phyloP scores from a whole-genome alignment of 2,888 invertebrate genomes.

The Pollenia griseotomentosa region DNA sequence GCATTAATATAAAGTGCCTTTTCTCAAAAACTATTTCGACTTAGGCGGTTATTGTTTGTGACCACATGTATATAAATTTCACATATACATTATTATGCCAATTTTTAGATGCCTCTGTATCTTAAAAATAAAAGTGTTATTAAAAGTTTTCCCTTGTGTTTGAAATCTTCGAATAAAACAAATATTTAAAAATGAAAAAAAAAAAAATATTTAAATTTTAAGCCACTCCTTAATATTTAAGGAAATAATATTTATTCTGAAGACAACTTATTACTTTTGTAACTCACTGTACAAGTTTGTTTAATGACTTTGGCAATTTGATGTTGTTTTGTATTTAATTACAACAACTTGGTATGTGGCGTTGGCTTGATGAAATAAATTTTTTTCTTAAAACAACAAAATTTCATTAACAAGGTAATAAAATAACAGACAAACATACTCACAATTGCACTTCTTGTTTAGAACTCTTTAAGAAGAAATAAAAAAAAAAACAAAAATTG shows the following conservation, averaged over 20 bases:
- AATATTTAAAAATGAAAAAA: no score
- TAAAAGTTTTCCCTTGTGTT: no score
- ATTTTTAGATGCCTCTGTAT: no score
- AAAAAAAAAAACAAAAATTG: background rate
- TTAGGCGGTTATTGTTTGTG: no score
- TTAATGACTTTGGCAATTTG: slow-evolving; percentile 4
- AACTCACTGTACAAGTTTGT: background rate
- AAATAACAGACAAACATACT: background rate
- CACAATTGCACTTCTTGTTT: slow-evolving; percentile 1
- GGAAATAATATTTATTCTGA: background rate
- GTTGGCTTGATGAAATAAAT: background rate
- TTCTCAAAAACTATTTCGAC: no score
- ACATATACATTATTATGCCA: no score
- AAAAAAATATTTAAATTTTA: no score
- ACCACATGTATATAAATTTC: no score
- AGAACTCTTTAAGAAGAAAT: background rate
- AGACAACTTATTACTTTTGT: background rate
- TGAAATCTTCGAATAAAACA: no score
- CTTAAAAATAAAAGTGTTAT: no score
- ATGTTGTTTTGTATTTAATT: slow-evolving; percentile 9
- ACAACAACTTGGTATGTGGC: background rate
- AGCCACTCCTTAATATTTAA: no score
- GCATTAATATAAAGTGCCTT: no score
- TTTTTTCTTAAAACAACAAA: slow-evolving; percentile 1
- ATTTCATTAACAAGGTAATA: slow-evolving; percentile 31